Evolutionary conservation across 2,888 invertebrate species (phyloP).

Genomic region (Poecilobothrus nobilitatus): DNA sequence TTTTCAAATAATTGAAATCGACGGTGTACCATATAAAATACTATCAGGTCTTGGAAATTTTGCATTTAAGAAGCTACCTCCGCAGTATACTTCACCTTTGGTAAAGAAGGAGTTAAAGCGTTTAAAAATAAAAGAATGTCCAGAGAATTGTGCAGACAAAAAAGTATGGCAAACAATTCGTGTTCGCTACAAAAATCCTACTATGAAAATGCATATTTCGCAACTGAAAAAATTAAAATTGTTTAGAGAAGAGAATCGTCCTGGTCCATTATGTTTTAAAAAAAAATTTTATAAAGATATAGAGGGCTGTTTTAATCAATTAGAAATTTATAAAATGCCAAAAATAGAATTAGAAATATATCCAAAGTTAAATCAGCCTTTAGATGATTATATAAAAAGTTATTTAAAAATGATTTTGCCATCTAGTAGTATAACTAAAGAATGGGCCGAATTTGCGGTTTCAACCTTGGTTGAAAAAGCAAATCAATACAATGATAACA

Average conservation of each 20-base stretch:
- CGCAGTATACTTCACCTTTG: slow-evolving; percentile 27
- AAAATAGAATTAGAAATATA: slow-evolving; percentile 38
- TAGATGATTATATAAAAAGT: slow-evolving; percentile 38
- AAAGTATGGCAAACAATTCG: not conserved
- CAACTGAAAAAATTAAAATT: not conserved
- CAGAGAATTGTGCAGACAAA: not conserved
- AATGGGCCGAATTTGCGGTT: slow-evolving; percentile 44
- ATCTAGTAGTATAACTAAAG: slow-evolving; percentile 37
- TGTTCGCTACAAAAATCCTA: not conserved
- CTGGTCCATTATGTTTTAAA: slow-evolving; percentile 41
- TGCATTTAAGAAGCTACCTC: slow-evolving; percentile 28
- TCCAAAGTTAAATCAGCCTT: slow-evolving; percentile 35
- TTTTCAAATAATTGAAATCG: slow-evolving; percentile 36
- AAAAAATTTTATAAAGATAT: slow-evolving; percentile 32
- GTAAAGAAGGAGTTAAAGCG: slow-evolving; percentile 22
- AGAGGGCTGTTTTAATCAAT: slow-evolving; percentile 34
- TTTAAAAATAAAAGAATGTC: slow-evolving; percentile 29
- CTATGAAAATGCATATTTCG: not conserved
- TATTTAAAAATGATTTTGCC: slow-evolving; percentile 40
- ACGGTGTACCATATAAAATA: slow-evolving; percentile 32
- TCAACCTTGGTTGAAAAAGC: slow-evolving; percentile 30
- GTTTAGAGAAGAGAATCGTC: slow-evolving; percentile 20
- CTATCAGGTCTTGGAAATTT: slow-evolving; percentile 38
- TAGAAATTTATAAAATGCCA: slow-evolving; percentile 40
- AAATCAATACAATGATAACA: slow-evolving; percentile 15